A percentile compares a stretch with the other conserved stretches of the same genome.
phyloP scores from a whole-genome alignment of 2,888 invertebrate genomes.

The Drosophila testacea region DNA sequence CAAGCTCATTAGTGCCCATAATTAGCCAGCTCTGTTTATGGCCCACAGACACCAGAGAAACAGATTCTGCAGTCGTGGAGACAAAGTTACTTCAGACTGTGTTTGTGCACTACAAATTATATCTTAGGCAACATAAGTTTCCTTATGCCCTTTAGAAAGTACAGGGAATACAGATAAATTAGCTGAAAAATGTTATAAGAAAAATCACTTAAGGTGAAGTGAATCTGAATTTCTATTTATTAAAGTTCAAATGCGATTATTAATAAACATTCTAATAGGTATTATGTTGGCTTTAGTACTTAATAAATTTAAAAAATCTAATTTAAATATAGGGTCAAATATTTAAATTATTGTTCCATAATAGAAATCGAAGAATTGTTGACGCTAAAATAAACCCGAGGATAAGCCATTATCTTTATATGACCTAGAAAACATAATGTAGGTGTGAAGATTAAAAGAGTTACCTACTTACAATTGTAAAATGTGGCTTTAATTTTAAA shows the following conservation, averaged over 20 bases:
- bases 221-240: too few relatives aligned
- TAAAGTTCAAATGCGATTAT: too few relatives aligned
- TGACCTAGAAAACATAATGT: too few relatives aligned
- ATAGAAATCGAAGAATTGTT: not conserved
- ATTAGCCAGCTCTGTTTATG: conserved; percentile 75
- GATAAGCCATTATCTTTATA: not conserved
- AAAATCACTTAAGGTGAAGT: too few relatives aligned
- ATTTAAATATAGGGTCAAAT: too few relatives aligned
- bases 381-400: not conserved
- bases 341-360: not conserved
- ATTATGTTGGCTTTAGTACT: too few relatives aligned
- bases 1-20: conserved; percentile 80
- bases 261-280: too few relatives aligned
- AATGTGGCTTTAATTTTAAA: conserved; percentile 7
- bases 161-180: not conserved
- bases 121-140: not conserved
- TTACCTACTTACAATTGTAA: not conserved
- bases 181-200: too few relatives aligned
- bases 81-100: conserved; percentile 39
- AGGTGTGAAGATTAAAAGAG: not conserved
- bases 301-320: too few relatives aligned
- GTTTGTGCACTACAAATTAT: conserved; percentile 7
- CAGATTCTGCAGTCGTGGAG: conserved; percentile 10
- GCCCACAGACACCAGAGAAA: conserved; percentile 66
- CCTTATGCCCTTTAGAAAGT: not conserved